phyloP scores from a whole-genome alignment of 2,797 vertebrate genomes.

The Xenops minutus region DNA sequence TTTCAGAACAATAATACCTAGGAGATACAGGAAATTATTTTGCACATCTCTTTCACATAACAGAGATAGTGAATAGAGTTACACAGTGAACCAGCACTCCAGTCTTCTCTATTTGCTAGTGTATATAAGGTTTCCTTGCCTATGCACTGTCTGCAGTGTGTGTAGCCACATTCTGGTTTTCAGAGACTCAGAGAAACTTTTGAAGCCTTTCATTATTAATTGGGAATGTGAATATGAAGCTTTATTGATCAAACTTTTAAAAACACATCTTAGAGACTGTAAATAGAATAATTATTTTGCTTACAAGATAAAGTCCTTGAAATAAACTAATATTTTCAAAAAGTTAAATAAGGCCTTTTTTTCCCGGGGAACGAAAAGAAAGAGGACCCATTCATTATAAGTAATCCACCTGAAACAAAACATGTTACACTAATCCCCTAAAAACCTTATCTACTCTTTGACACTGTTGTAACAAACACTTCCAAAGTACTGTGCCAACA shows the following conservation, averaged over 20 bases:
- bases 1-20: background rate
- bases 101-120: background rate
- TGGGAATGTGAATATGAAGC: background rate
- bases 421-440: conserved; percentile 62
- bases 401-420: conserved; percentile 70
- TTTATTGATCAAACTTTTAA: background rate
- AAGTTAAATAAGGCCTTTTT: background rate
- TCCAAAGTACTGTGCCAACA: conserved; percentile 52
- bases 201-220: background rate
- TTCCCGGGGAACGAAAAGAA: background rate
- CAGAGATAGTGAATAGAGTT: conserved; percentile 5
- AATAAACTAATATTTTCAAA: background rate
- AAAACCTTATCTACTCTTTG: conserved; percentile 71
- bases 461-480: conserved; percentile 61
- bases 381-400: conserved; percentile 46
- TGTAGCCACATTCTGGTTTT: background rate
- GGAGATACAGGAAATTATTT: conserved; percentile 36
- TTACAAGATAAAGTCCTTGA: background rate
- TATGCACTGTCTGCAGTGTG: background rate
- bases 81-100: background rate
- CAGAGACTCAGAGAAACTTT: background rate
- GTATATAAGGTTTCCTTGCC: background rate
- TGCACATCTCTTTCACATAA: conserved; percentile 44
- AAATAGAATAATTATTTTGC: background rate
- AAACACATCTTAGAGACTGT: background rate